phyloP scores from a whole-genome alignment of 2,113 vertebrate genomes.

The Typhlomys cinereus region DNA sequence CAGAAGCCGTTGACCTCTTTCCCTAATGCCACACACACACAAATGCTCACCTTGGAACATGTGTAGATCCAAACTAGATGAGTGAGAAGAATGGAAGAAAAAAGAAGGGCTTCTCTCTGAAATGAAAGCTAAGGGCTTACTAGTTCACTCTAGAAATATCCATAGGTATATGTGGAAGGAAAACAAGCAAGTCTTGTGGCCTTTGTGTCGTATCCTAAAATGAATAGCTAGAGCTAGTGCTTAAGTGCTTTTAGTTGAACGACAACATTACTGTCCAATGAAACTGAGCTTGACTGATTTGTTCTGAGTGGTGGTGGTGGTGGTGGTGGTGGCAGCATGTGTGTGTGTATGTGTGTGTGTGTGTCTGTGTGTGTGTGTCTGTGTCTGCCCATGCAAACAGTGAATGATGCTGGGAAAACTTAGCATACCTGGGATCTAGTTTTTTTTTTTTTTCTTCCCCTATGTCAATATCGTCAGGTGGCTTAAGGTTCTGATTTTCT shows the following conservation, averaged over 20 bases:
- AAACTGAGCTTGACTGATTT: background rate
- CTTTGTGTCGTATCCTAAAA: background rate
- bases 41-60: background rate
- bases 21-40: background rate
- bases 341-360: no score
- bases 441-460: no score
- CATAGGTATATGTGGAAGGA: background rate
- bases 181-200: background rate
- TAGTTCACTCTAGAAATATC: background rate
- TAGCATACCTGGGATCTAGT: background rate
- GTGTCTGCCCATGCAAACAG: background rate
- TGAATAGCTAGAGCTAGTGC: background rate
- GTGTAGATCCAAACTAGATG: background rate
- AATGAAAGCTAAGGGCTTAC: background rate
- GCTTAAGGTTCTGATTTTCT: constrained; percentile 13
- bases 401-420: background rate
- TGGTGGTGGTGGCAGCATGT: no score
- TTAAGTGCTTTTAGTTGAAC: background rate
- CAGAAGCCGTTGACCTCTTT: constrained; percentile 27
- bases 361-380: background rate
- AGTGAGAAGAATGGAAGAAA: background rate
- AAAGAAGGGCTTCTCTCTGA: background rate
- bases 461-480: background rate
- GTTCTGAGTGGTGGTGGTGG: background rate
- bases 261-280: background rate